Conservation (phyloP, 2,888 invertebrate genomes). For the Dione vanillae region DNA sequence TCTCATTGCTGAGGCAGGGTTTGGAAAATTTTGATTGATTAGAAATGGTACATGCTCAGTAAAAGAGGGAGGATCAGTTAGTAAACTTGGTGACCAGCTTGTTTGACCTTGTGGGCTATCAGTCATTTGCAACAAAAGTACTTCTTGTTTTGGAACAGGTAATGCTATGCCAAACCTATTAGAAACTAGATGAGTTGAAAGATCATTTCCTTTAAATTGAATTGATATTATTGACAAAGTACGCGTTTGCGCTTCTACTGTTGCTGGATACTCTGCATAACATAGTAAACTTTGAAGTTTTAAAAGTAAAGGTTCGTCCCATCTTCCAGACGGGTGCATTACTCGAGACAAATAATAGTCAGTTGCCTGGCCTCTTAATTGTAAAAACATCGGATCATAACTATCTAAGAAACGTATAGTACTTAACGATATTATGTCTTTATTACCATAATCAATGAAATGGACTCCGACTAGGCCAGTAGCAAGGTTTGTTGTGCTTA, state of each 20-base stretch:
- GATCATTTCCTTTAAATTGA: conserved; percentile 77
- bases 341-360: conserved; percentile 85
- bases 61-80: conserved; percentile 60
- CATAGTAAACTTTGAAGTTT: conserved; percentile 74
- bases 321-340: conserved; percentile 77
- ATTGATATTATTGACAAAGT: conserved; percentile 74
- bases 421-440: conserved; percentile 83
- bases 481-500: conserved; percentile 71
- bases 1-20: conserved; percentile 76
- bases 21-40: conserved; percentile 75
- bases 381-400: conserved; percentile 76
- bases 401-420: conserved; percentile 84
- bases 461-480: conserved; percentile 86
- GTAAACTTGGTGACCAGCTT: conserved; percentile 64
- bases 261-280: conserved; percentile 70
- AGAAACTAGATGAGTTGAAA: conserved; percentile 74
- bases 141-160: conserved; percentile 78
- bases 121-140: conserved; percentile 59
- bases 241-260: conserved; percentile 69
- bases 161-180: conserved; percentile 76
- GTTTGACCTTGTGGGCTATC: conserved; percentile 57
- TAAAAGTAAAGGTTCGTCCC: conserved; percentile 78
- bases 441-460: conserved; percentile 88
- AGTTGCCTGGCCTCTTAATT: conserved; percentile 84
- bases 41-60: conserved; percentile 75